Base-by-base conservation (phyloP, 2,888 invertebrate species). In the Mactromeris polynyma region DNA sequence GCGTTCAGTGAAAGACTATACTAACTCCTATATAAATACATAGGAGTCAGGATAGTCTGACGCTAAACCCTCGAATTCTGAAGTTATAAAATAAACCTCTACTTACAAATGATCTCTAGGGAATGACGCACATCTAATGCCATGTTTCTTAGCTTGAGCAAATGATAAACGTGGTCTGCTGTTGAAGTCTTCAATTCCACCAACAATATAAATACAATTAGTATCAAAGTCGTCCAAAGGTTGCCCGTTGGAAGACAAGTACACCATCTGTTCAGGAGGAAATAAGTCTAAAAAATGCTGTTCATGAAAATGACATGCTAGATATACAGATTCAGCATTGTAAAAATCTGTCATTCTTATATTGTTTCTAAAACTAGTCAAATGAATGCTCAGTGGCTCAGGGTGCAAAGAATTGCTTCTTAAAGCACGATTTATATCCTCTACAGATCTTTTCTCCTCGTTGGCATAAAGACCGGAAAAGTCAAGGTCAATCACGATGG, bases 91-190 rank as follows among this genome's bases (percentile, higher is more conserved):
- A 14, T 46, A 46, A 46, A 14, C 46, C 9, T 33, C 33, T n/a
- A 73, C 33, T 33, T 42, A 0, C 31, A 6, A 19, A 42, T 14
- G 73, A 11, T 31, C n/a, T n/a, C n/a, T n/a, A n/a, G 83, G 83
- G 46, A 83, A 83, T 6, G 83, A 83, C 7, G 46, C 73, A 46
- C 31, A 40, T 73, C 46, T 73, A 14, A 83, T 46, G 2, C 83
- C 83, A 21, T 42, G 33, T 33, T 40, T 9, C 46, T 38, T 69
- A 19, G 83, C 83, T 38, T 31, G 69, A 9, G 38, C 19, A 2
- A n/a, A 69, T 19, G 42, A 42, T 69, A 31, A 4, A 7, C 4
- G 2, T 2, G n/a, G 3, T 14, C 40, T 1, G 7, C 36, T 26
- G n/a, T 7, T 0, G 0, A 2, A 7, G 3, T 36, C 42, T 42